phyloP scores from a whole-genome alignment of 1,140 invertebrate species.

The Ectropis grisescens region DNA sequence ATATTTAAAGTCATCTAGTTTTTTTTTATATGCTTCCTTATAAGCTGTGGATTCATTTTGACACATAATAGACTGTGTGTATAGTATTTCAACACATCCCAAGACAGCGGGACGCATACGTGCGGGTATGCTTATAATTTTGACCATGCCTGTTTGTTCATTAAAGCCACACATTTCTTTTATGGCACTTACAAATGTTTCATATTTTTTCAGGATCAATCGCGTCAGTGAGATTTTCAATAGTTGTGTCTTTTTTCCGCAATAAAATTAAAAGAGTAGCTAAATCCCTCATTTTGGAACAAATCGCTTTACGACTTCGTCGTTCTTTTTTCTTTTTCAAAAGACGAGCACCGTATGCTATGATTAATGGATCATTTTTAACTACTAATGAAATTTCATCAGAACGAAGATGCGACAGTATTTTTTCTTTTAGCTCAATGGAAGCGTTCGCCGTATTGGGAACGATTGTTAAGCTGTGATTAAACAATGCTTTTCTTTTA shows the following conservation, averaged over 20 bases:
- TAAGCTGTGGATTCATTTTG: conserved; percentile 2
- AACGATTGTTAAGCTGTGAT: conserved; percentile 1
- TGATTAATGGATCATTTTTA: conserved; percentile 5
- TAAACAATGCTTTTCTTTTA: neutral
- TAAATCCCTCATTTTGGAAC: conserved; percentile 4
- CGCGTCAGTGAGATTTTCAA: neutral
- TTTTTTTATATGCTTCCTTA: conserved; percentile 2
- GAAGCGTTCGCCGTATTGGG: neutral
- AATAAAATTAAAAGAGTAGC: conserved; percentile 3
- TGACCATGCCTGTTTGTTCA: conserved; percentile 1
- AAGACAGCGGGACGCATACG: conserved; percentile 1
- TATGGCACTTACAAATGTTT: neutral
- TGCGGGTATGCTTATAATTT: conserved; percentile 2
- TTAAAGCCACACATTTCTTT: conserved; percentile 5
- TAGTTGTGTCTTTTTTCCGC: neutral
- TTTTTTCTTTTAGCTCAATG: conserved; percentile 1
- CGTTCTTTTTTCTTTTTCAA: conserved; percentile 5
- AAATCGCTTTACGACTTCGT: conserved; percentile 4
- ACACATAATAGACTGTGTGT: conserved; percentile 1
- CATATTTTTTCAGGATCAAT: conserved; percentile 2
- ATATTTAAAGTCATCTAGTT: conserved; percentile 4
- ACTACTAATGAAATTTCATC: conserved; percentile 3
- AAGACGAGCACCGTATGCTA: conserved; percentile 3
- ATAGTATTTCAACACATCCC: conserved; percentile 4
- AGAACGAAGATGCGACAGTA: conserved; percentile 1